Base-by-base conservation (phyloP, 1,140 invertebrate species). In the Protaetia brevitarsis region DNA sequence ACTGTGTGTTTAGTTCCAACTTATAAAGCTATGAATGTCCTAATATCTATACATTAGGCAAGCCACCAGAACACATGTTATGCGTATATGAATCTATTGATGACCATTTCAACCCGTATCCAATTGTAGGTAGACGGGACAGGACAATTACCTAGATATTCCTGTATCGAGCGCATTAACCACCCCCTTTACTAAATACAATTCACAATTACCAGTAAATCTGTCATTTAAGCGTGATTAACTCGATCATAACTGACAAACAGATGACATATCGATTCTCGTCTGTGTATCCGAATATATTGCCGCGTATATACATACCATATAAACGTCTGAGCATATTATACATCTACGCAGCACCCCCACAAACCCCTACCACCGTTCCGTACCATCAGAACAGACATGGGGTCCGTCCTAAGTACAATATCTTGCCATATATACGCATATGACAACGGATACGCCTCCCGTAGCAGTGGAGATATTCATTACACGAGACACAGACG, bases 231-330 rank as follows among this genome's bases (percentile, higher is more conserved):
- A 16, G 41, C 41, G 13, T 51, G 41, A 51, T 51, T 51, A 51
- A 51, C 41, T 51, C 41, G 41, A 51, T 51, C 41, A 51, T 51
- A 51, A 51, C 41, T 51, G 41, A 51, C 41, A 51, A 51, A 51
- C 41, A 51, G 41, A 51, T 51, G 41, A 51, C 41, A 51, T 51
- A 51, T 51, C 41, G 41, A 51, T 51, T 51, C 41, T 16, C 41
- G 19, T 51, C 21, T 51, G 41, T n/a, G n/a, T n/a, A n/a, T 51
- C 34, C 34, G 10, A 13, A 11, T 16, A 16, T 3, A 16, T 16
- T 37, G 1, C 34, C 13, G 41, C 26, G 10, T 51, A 23, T 19
- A 26, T 16, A 7, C 41, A 37, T 19, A 23, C n/a, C n/a, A n/a
- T n/a, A n/a, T n/a, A n/a, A n/a, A n/a, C n/a, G n/a, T n/a, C n/a